Base-by-base conservation (phyloP, 2,113 vertebrate species). In the Callorhinus ursinus region DNA sequence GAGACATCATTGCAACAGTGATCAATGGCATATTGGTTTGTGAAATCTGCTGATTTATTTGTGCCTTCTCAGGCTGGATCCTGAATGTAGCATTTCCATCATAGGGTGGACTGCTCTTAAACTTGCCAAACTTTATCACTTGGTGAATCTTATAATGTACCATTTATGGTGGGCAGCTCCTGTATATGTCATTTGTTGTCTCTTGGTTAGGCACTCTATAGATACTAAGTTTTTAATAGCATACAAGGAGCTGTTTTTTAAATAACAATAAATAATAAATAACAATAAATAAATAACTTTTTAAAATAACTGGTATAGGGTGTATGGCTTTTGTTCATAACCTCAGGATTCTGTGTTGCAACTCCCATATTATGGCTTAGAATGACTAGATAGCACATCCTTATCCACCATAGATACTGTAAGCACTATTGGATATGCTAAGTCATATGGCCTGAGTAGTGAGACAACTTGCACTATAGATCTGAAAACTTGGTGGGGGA, bases 11-110 rank as follows among this genome's bases (percentile, higher is more conserved):
- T 95, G n/a, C 3, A 80, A 36, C 21, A 80, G 9, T 59, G 18
- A 11, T 51, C 28, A 74, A 33, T 76, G 28, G 12, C 33, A 72
- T n/a, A 33, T 7, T 5, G n/a, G 6, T 57, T 79, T 93, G 16
- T 90, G 26, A 49, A 85, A 85, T 63, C 42, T 93, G 26, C n/a
- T 69, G 28, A 93, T 55, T 90, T 93, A 63, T 76, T 57, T 81
- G 19, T 82, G 51, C 49, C 31, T 51, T 79, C 33, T 95, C 49
- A 46, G 18, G 57, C 24, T 94, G 57, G 33, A 96, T 81, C 39
- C 12, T 59, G 31, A 91, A 59, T 42, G 7, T 55, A 86, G 57
- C 39, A 33, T 46, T 93, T 72, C 36, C 1, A 39, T 74, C 12
- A 72, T 24, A 93, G 31, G 7, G 16, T 59, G 77, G 36, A 59